Conservation (phyloP, 2,113 vertebrate species). For the Gymnorhina tibicen region DNA sequence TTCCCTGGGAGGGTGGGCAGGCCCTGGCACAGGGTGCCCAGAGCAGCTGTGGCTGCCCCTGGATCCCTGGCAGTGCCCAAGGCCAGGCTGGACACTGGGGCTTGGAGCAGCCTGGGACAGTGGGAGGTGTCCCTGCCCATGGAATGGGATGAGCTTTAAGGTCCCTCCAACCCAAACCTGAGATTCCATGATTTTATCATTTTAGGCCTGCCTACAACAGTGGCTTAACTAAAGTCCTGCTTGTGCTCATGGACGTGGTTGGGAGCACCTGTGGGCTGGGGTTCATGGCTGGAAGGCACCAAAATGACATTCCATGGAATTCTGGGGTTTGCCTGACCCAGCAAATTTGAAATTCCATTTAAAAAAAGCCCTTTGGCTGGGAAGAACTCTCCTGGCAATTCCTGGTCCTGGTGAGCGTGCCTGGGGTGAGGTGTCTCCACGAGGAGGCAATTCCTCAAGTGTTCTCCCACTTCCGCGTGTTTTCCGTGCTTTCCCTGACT, state of each 20-base stretch:
- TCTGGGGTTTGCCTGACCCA: neutral
- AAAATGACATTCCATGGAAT: neutral
- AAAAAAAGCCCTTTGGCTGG: neutral
- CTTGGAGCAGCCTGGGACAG: neutral
- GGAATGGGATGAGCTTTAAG: neutral
- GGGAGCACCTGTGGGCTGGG: neutral
- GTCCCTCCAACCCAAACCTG: neutral
- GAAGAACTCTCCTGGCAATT: neutral
- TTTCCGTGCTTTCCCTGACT: neutral
- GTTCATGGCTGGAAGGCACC: neutral
- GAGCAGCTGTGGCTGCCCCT: neutral
- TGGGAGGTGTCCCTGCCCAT: neutral
- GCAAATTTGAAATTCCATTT: neutral
- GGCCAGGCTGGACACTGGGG: neutral
- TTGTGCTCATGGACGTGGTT: accelerated
- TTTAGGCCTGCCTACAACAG: neutral
- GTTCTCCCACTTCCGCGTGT: neutral
- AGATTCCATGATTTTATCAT: neutral
- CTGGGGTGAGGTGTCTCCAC: neutral
- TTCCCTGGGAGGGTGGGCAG: neutral
- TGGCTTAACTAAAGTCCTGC: neutral
- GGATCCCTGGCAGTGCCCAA: neutral
- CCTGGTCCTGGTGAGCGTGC: neutral
- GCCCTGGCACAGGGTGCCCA: neutral
- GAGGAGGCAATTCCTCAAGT: neutral